These are phyloP conservation scores for Eulemur rubriventer DNA, from an alignment of 2,797 vertebrate genomes.

Conservation along the genomic window DNA sequence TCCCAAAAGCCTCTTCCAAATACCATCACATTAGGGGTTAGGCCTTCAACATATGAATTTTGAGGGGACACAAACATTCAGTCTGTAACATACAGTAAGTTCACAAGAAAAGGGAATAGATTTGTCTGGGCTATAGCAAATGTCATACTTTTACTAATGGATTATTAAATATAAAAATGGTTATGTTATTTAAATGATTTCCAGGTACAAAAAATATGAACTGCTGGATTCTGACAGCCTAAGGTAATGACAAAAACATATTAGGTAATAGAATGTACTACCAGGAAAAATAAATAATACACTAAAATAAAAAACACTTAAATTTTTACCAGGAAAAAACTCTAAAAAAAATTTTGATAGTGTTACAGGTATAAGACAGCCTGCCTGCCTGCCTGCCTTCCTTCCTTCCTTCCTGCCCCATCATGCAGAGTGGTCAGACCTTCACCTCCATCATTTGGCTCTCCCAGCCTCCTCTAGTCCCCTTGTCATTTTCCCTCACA, in stretches of 20 bases:
- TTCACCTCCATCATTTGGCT: not conserved
- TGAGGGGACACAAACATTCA: not conserved
- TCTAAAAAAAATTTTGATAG: not conserved
- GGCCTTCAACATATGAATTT: not conserved
- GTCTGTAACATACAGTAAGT: not conserved
- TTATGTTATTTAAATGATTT: not conserved
- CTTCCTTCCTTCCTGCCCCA: not conserved
- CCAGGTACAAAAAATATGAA: not conserved
- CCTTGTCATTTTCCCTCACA: not conserved
- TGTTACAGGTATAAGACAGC: not conserved
- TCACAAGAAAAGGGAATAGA: not conserved
- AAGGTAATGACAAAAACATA: not conserved
- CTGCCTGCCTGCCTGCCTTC: too few species aligned
- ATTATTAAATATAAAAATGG: not conserved
- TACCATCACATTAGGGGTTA: not conserved
- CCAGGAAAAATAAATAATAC: not conserved
- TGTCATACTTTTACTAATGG: not conserved
- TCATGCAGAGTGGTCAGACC: not conserved
- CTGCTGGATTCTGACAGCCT: not conserved
- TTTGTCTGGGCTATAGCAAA: not conserved
- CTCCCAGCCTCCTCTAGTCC: not conserved
- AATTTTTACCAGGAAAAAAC: not conserved
- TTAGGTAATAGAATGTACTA: not conserved
- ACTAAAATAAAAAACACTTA: not conserved
- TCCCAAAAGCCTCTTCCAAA: not conserved